Evolutionary conservation across 2,797 vertebrate genomes (phyloP), one percentile per base, ranked within the genome.

Genomic region (Scomberomorus guttatus): DNA sequence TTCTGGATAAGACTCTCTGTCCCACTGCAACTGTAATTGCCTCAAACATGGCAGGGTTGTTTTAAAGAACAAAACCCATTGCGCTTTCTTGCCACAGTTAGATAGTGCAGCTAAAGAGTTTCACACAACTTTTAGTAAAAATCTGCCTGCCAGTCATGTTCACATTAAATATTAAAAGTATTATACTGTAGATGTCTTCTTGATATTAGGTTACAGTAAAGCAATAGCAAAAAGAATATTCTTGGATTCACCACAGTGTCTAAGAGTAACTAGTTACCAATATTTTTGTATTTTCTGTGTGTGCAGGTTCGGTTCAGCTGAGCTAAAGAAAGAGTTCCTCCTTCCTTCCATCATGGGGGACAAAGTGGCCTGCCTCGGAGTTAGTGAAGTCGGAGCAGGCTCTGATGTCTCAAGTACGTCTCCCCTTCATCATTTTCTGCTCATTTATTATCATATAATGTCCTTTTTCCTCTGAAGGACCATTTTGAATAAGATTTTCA

Each of bases 371-470:
- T 98, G 96, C 79, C 93, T 98, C 9, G 97, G 96, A 72, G 86
- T 97, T 75, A 97, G 96, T 75, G 96, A 98, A 94, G 76, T 90
- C 4, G 96, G 94, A 75, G 95, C 95, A 24, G 96, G 96, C 55
- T 98, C 97, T 44, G 97, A 98, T 89, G 97, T 97, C 0, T 94
- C 96, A 84, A 98, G 96, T 98, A 94, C 34, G 94, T 92, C 51
- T 84, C 46, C 57, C 25, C 24, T 42, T 73, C 55, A 20, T 71
- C 24, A 39, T 70, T 56, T 12, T 32, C 39, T 37, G 18, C 6
- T 29, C 42, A 44, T 63, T 70, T 67, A 11, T 75, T 56, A 56
- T 66, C 32, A 18, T 34, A n/a, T 62, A 3, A 67, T 74, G 77
- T 82, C n/a, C 6, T 18, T 42, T 50, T 34, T 13, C 24, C 46